Base-by-base conservation (phyloP, 2,113 vertebrate genomes). In the Dicrurus megarhynchus region DNA sequence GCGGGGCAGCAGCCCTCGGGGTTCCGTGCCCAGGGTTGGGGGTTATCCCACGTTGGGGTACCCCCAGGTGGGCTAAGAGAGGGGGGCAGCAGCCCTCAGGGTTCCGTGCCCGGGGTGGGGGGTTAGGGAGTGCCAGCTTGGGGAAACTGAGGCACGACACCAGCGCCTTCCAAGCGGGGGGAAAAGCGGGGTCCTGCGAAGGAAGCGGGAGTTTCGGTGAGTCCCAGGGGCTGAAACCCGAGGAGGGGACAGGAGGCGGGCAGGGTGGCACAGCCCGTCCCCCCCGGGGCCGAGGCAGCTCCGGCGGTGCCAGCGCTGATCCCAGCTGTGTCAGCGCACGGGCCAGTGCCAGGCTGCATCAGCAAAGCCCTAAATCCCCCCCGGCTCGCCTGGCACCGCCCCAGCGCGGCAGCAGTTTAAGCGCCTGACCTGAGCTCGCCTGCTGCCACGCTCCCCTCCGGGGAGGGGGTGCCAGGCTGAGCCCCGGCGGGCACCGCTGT, bases 1-100 rank as follows among this genome's bases (percentile, higher is more conserved):
- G 8, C 20, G 2, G 1, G 18, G 32, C 13, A 16, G 63, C 27
- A 4, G 13, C 0, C 21, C 4, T 8, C 33, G 4, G 35, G 7
- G 14, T 0, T 7, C 12, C 0, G 0, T 26, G 8, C 41, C 5
- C 7, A 0, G 11, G 16, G 3, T 2, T n/a, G n/a, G n/a, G n/a
- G n/a, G n/a, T n/a, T n/a, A n/a, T n/a, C n/a, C n/a, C n/a, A n/a
- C n/a, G n/a, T n/a, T n/a, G n/a, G n/a, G n/a, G n/a, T n/a, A n/a
- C n/a, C n/a, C n/a, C n/a, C n/a, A n/a, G n/a, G n/a, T n/a, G n/a
- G n/a, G n/a, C n/a, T n/a, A n/a, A n/a, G n/a, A n/a, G n/a, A n/a
- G n/a, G n/a, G n/a, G n/a, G n/a, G n/a, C n/a, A n/a, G n/a, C n/a
- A n/a, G n/a, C n/a, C n/a, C n/a, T n/a, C n/a, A n/a, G n/a, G n/a